phyloP scores from a whole-genome alignment of 2,888 invertebrate species.

The Heliconius erato region DNA sequence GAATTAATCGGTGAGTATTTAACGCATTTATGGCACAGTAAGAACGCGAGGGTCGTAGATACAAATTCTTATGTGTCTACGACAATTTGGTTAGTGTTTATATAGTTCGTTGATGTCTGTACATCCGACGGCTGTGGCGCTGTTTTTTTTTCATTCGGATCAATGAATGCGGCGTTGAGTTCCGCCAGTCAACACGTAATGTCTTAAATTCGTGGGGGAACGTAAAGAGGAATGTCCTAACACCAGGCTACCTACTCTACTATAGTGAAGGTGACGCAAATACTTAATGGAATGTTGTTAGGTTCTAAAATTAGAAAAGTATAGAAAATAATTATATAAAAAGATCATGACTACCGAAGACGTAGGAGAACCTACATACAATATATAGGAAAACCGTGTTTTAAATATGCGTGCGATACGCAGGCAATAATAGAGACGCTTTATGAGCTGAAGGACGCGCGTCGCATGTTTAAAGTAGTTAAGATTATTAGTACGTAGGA shows the following conservation, averaged over 20 bases:
- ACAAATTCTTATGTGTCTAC: neutral
- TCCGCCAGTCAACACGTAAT: too few relatives aligned
- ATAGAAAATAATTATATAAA: neutral
- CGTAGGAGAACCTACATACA: neutral
- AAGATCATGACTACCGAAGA: neutral
- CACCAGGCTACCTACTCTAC: too few relatives aligned
- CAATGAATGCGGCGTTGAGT: too few relatives aligned
- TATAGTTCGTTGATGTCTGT: too few relatives aligned
- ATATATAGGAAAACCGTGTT: neutral
- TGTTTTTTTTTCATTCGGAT: too few relatives aligned
- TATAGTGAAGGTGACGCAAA: too few relatives aligned
- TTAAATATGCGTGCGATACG: neutral
- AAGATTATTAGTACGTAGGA: neutral
- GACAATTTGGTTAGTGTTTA: too few relatives aligned
- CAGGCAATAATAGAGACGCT: neutral
- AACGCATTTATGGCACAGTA: neutral
- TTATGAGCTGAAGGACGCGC: constrained; percentile 11
- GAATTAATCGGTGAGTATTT: neutral
- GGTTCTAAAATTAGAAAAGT: neutral
- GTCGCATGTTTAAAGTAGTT: constrained; percentile 10
- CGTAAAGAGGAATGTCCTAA: too few relatives aligned
- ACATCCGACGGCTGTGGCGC: too few relatives aligned
- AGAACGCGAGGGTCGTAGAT: neutral
- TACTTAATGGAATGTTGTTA: too few relatives aligned
- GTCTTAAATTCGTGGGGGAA: too few relatives aligned